Evolutionary conservation across 2,113 vertebrate species (phyloP), one percentile per base, ranked within the genome.

Genomic region (Microtus montanus): DNA sequence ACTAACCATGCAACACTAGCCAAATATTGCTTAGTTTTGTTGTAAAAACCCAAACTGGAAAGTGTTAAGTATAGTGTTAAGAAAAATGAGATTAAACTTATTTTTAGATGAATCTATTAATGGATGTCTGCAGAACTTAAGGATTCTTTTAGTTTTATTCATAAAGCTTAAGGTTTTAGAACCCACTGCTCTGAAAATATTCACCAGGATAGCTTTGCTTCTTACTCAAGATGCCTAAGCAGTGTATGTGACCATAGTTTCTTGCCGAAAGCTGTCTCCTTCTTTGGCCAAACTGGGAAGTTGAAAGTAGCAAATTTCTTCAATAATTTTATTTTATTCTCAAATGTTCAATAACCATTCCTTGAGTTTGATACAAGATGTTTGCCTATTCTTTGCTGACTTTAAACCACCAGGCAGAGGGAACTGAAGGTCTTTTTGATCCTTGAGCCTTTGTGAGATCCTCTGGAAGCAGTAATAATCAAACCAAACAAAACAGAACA

Each of bases 401-500:
- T 89, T 86, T 35, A 83, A 78, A 33, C 33, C 83, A 64, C 41
- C 35, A 66, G 24, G 35, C 33, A 52, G 44, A 82, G 44, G 68
- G 24, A 75, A 2, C 80, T 75, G 41, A 91, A 85, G n/a, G 63
- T 3, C 14, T 30, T 68, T 61, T 74, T 73, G 5, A 64, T 74
- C 54, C 89, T 73, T 28, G 66, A 44, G 26, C 24, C 3, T 92
- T 96, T 96, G 94, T 78, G 63, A 70, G 92, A 94, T 89, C 75
- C 52, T 41, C 85, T 61, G 90, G 71, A 52, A 90, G 35, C 33
- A 93, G 75, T 71, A 84, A 85, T 28, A 90, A 86, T 58, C 52
- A 82, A 88, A 84, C 38, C 75, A 86, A 93, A 73, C 30, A 75
- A 90, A 90, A 63, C 35, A 28, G 89, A 93, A 52, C 10, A 30